A percentile compares a stretch with the other conserved stretches of the same genome.
Conservation (phyloP, 1,140 invertebrate species). For the Drosophila sp. region DNA sequence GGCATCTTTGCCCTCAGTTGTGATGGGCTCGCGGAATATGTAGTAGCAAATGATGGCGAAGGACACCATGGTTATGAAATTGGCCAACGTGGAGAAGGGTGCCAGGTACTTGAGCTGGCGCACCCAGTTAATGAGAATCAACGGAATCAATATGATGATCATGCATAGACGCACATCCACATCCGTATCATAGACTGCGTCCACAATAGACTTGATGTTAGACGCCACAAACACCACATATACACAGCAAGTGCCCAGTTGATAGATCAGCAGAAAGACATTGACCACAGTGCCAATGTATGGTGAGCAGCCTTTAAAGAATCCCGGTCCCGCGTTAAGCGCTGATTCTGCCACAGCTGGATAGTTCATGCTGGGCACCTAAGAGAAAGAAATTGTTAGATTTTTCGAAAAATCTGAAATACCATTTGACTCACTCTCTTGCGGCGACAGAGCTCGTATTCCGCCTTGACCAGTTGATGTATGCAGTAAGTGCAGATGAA, state of each 20-base stretch:
- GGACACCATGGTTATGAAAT: conserved; percentile 87
- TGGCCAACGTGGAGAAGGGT: conserved; percentile 90
- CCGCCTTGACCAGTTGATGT: conserved; percentile 89
- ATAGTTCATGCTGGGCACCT: conserved; percentile 89
- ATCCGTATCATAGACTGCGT: conserved; percentile 74
- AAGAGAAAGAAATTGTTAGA: neutral
- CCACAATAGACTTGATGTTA: conserved; percentile 88
- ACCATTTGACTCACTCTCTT: conserved; percentile 75
- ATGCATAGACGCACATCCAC: conserved; percentile 87
- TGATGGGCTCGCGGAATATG: conserved; percentile 86
- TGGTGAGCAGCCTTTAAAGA: conserved; percentile 86
- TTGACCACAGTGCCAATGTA: conserved; percentile 89
- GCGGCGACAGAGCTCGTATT: conserved; percentile 89
- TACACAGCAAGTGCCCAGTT: conserved; percentile 94
- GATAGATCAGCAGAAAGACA: conserved; percentile 91
- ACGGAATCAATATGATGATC: conserved; percentile 88
- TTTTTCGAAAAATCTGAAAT: neutral
- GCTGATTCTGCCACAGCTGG: conserved; percentile 89
- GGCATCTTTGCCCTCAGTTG: conserved; percentile 85
- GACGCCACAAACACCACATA: conserved; percentile 94
- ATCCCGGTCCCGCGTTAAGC: conserved; percentile 88
- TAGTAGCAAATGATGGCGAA: conserved; percentile 90
- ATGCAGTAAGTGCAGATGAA: conserved; percentile 92
- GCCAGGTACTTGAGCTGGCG: conserved; percentile 90
- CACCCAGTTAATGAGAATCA: conserved; percentile 89